Evolutionary conservation across 2,888 invertebrate genomes (phyloP).

Genomic region (Neoascia interrupta): DNA sequence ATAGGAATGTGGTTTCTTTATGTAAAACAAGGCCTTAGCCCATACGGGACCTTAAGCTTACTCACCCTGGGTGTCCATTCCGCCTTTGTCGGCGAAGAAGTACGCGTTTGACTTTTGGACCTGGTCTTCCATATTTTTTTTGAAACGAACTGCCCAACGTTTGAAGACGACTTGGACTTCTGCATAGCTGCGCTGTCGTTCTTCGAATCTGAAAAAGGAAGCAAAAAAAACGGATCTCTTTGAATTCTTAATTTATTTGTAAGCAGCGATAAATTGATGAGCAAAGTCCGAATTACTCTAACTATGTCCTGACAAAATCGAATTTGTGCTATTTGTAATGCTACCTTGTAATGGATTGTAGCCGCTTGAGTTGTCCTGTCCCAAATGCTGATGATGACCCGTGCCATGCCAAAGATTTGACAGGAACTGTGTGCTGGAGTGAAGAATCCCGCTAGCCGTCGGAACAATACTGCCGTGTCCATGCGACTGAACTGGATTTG

Average conservation of each 20-base stretch:
- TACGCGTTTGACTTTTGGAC: conserved; percentile 89
- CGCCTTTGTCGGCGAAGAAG: conserved; percentile 72
- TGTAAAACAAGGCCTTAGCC: too few relatives aligned
- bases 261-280: not conserved
- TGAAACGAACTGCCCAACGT: conserved; percentile 91
- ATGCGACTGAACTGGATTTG: conserved; percentile 29
- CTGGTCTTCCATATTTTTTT: conserved; percentile 92
- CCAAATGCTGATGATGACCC: conserved; percentile 79
- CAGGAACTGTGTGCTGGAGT: conserved; percentile 83
- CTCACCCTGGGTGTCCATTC: conserved; percentile 94
- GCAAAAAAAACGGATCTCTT: conserved; percentile 9
- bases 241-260: too few relatives aligned
- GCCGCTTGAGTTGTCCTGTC: conserved; percentile 74
- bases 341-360: conserved; percentile 30
- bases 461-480: conserved; percentile 35
- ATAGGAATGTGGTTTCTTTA: conserved; percentile 5
- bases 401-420: conserved; percentile 83
- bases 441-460: conserved; percentile 78
- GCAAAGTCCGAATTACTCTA: conserved; percentile 52
- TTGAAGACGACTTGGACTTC: conserved; percentile 93
- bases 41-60: conserved; percentile 55
- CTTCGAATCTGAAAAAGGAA: conserved; percentile 79
- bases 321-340: conserved; percentile 46
- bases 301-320: conserved; percentile 47
- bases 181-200: conserved; percentile 84